Percentiles rank a stretch among this genome's conserved stretches.
phyloP scores from a whole-genome alignment of 2,797 vertebrate genomes.

The Melanotaenia nigrans region DNA sequence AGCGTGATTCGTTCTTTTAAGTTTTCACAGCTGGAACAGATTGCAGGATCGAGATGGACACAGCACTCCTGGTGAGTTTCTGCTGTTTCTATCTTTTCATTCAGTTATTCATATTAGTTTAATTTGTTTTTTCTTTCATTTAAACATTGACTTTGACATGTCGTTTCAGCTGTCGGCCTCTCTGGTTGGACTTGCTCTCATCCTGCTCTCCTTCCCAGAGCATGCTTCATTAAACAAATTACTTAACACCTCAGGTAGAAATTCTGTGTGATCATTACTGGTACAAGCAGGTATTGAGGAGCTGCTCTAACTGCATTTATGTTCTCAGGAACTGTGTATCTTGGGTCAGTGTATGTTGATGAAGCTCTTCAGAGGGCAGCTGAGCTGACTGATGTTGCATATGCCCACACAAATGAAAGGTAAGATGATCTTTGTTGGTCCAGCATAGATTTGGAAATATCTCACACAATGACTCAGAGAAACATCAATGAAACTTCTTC shows the following conservation, averaged over 20 bases:
- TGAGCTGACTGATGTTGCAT: slow-evolving; percentile 81
- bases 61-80: slow-evolving; percentile 65
- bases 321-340: slow-evolving; percentile 65
- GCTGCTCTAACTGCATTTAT: slow-evolving; percentile 1
- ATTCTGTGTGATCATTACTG: slow-evolving; percentile 13
- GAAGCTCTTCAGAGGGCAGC: slow-evolving; percentile 78
- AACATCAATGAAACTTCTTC: neutral
- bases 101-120: neutral
- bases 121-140: neutral
- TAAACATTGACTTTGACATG: slow-evolving; percentile 1
- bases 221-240: slow-evolving; percentile 50
- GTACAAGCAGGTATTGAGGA: neutral
- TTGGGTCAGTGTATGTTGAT: slow-evolving; percentile 74
- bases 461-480: neutral
- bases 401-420: slow-evolving; percentile 80
- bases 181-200: slow-evolving; percentile 56
- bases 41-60: slow-evolving; percentile 51
- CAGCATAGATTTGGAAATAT: neutral
- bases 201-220: slow-evolving; percentile 63
- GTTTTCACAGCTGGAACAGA: slow-evolving; percentile 5
- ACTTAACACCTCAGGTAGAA: slow-evolving; percentile 74
- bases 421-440: slow-evolving; percentile 35
- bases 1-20: neutral
- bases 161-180: slow-evolving; percentile 69
- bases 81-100: neutral